A percentile compares a stretch with the other conserved stretches of the same genome.
Evolutionary conservation across 2,888 invertebrate genomes (phyloP).

Genomic region (Fragum fragum): DNA sequence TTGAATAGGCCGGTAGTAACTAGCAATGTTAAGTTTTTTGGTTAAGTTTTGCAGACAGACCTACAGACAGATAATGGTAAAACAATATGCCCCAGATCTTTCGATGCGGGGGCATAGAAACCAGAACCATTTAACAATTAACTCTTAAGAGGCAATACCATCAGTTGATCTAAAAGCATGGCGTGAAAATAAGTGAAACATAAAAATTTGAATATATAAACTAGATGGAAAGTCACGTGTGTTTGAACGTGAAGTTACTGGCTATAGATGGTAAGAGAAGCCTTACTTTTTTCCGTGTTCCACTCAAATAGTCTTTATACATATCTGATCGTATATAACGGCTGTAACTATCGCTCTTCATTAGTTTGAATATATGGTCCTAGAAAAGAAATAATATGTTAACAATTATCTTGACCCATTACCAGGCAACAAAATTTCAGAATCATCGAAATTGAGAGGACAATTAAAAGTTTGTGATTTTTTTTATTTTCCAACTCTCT

Average conservation of each 20-base stretch:
- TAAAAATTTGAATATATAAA: background rate
- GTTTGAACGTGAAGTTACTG: constrained; percentile 80
- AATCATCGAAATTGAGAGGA: no score
- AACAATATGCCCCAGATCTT: no score
- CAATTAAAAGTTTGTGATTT: no score
- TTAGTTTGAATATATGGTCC: constrained; percentile 99
- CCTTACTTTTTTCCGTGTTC: constrained; percentile 97
- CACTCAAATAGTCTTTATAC: constrained; percentile 98
- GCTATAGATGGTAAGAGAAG: constrained; percentile 80
- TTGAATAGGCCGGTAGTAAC: no score
- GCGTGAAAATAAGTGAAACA: background rate
- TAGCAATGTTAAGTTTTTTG: no score
- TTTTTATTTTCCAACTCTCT: no score
- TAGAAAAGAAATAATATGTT: constrained; percentile 87
- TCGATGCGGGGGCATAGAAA: no score
- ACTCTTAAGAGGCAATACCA: background rate
- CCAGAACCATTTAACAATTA: no score
- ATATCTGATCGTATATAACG: constrained; percentile 98
- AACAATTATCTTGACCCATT: no score
- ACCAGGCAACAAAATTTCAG: no score
- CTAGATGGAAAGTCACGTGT: constrained; percentile 68
- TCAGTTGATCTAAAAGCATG: background rate
- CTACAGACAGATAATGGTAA: no score
- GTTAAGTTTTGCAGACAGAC: no score
- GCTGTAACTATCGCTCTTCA: constrained; percentile 99